Base-by-base conservation (phyloP, 2,797 vertebrate genomes). In the Ataeniobius toweri region DNA sequence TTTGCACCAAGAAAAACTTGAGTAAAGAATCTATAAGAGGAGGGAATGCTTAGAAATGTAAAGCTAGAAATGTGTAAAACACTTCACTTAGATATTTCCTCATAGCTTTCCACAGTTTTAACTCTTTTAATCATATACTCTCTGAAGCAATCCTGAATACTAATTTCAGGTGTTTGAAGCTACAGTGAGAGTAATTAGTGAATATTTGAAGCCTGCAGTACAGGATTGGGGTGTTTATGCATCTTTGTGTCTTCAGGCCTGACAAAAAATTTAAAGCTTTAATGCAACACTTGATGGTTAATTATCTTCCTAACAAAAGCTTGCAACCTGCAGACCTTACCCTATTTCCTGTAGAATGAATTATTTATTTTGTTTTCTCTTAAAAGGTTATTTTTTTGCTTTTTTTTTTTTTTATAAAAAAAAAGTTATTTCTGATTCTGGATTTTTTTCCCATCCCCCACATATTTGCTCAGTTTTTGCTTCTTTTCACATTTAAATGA, bases 91-190 rank as follows among this genome's bases (percentile, higher is more conserved):
- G 14, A 53, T 8, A 44, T 56, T 75, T 41, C 28, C 31, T 24
- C 16, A 14, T 50, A 28, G 24, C 12, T 75, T 53, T 22, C 16
- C 36, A 46, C 58, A 28, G 9, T 39, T 41, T 73, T 46, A 80
- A 46, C 31, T 53, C 59, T 55, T 58, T 70, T 70, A 77, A 69
- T 81, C 65, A 77, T 53, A 48, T 73, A 68, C 68, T 74, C 51
- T 79, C n/a, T 55, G 26, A 68, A 63, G 71, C 51, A 7, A 46
- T 58, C 51, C 22, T 26, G 20, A 73, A 73, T 77, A 41, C 18
- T 71, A 50, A 59, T 67, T 65, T 7, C 13, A 18, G 28, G 51
- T 2, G 51, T 74, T 50, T 74, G 71, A 79, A 59, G 72, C 28
- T 36, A 28, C 41, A 58, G 8, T 46, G 63, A 74, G 41, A 69